Conservation (phyloP, 2,888 invertebrate species). For the Rotaria macrura region DNA sequence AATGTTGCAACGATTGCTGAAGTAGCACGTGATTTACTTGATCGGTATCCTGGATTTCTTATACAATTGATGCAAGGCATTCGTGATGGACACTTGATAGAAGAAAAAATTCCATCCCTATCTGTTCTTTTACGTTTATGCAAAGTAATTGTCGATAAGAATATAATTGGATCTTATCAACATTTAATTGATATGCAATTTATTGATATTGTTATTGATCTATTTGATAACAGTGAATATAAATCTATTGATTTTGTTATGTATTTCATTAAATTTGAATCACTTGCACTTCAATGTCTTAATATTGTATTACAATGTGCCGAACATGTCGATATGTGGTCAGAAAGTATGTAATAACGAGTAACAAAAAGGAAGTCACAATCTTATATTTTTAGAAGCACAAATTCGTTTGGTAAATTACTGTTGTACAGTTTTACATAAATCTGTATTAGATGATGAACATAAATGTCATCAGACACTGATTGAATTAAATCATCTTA, state of each 20-base stretch:
- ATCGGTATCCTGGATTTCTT: conserved; percentile 18
- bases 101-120: conserved; percentile 31
- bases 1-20: conserved; percentile 25
- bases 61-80: conserved; percentile 25
- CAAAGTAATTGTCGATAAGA: conserved; percentile 26
- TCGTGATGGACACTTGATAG: conserved; percentile 30
- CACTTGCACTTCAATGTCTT: conserved; percentile 25
- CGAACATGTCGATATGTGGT: conserved; percentile 28
- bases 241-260: not conserved
- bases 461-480: not conserved
- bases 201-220: conserved; percentile 27
- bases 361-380: not conserved
- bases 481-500: conserved; percentile 22
- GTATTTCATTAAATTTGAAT: conserved; percentile 33
- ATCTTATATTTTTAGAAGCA: not conserved
- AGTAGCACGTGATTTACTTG: conserved; percentile 17
- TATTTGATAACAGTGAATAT: conserved; percentile 20
- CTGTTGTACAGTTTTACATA: conserved; percentile 28
- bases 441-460: conserved; percentile 11
- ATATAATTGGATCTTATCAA: not conserved
- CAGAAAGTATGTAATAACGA: not conserved
- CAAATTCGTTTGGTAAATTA: conserved; percentile 27
- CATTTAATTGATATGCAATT: conserved; percentile 29
- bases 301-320: conserved; percentile 24
- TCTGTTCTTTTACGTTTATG: conserved; percentile 29